Base-by-base conservation (phyloP, 64 coral and sea anemone species). In the Porites lutea region DNA sequence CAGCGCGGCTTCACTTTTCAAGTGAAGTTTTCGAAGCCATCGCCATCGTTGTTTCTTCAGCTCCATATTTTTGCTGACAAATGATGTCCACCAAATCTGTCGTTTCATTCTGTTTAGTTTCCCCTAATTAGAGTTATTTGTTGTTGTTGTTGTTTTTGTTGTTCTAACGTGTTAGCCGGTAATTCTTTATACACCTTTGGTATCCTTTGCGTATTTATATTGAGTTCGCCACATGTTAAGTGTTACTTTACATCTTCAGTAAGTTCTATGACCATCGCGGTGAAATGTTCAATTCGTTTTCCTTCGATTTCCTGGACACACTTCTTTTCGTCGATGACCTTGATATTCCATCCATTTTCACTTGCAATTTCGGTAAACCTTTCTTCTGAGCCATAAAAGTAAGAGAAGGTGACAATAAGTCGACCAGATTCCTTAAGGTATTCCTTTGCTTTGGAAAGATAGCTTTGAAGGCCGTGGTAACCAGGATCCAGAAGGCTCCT, bases 401-500 rank as follows among this genome's bases (percentile, higher is more conserved):
- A 88, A 2, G 86, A 88, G 50, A 88, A 88, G 13, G 27, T 71
- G 9, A 76, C 50, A 4, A 88, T 22, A 27, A 74, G 22, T 7
- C 70, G 2, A 5, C 90, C 90, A 65, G 79, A 49, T 43, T 83
- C 79, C 70, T 86, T 92, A 2, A 92, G 79, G 52, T 84, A 86
- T 8, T 76, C 53, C 52, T 69, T 64, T 75, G 80, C 70, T 52
- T 82, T 82, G 60, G 66, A 70, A 23, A 92, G 80, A n/a, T 92
- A 92, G 4, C 44, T 83, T 5, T 71, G 80, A 20, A 92, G 71
- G 59, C 90, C 71, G 7, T 86, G 67, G 48, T 92, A 85, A 22
- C 74, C 73, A 8, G 90, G 90, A 46, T 92, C 90, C 66, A 92
- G 52, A 76, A 92, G 61, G 8, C 79, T 71, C 55, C 71, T 71